Percentiles rank a stretch among this genome's conserved stretches.
These are phyloP conservation scores for Melanostoma mellinum DNA, from an alignment of 2,888 invertebrate species.

Conservation along the genomic window DNA sequence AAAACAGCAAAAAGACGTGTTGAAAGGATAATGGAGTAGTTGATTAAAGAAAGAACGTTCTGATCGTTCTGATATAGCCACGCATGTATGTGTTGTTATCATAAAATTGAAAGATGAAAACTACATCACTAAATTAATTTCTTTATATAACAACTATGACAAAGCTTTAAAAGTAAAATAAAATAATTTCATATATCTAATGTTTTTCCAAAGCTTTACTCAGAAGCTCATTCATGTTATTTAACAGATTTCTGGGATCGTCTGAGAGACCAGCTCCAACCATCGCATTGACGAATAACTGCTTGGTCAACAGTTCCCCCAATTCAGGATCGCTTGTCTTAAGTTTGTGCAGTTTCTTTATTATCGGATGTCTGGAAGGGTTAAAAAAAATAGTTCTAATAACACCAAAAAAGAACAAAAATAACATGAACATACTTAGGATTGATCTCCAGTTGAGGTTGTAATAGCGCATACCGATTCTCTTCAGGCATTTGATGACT, in stretches of 20 bases:
- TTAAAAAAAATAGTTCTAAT: conserved; percentile 60
- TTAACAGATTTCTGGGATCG: conserved; percentile 93
- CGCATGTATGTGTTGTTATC: too few species aligned
- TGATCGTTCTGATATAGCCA: too few species aligned
- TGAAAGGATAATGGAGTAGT: too few species aligned
- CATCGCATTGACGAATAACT: conserved; percentile 97
- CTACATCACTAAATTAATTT: too few species aligned
- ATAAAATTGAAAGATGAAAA: background rate
- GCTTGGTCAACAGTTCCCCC: conserved; percentile 92
- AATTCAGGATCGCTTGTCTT: conserved; percentile 89
- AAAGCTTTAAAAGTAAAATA: too few species aligned
- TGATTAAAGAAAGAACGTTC: too few species aligned
- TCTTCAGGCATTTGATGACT: conserved; percentile 92
- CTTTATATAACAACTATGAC: too few species aligned
- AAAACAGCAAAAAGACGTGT: too few species aligned
- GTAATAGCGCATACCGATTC: conserved; percentile 91
- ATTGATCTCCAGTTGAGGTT: conserved; percentile 97
- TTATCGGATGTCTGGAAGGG: conserved; percentile 89
- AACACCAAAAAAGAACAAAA: background rate
- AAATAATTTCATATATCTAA: conserved; percentile 77
- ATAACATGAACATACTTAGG: conserved; percentile 86
- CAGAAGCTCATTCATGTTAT: conserved; percentile 93
- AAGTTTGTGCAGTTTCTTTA: conserved; percentile 92
- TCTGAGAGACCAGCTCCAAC: conserved; percentile 96
- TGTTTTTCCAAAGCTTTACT: conserved; percentile 91